Conservation (phyloP, 2,888 invertebrate species). For the Ganaspis brasiliensis region DNA sequence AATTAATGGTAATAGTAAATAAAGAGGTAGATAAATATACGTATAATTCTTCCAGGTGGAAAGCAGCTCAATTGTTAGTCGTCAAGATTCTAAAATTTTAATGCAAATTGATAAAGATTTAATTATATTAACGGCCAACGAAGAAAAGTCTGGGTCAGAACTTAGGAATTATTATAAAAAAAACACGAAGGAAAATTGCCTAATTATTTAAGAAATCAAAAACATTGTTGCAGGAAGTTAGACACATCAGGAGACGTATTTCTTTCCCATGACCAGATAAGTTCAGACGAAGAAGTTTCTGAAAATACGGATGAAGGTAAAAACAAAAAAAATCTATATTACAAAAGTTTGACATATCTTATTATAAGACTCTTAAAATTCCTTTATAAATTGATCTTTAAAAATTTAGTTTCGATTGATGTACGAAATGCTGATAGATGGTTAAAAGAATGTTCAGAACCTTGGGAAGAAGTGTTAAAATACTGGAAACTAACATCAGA, state of each 20-base stretch:
- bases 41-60: slow-evolving; percentile 2
- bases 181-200: neutral
- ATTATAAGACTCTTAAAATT: neutral
- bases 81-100: neutral
- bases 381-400: neutral
- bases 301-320: neutral
- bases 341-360: neutral
- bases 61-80: neutral
- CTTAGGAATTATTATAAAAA: too few species aligned
- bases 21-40: too few species aligned
- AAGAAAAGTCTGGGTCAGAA: too few species aligned
- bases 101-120: neutral
- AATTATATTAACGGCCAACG: neutral
- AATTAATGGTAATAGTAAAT: too few species aligned
- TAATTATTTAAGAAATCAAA: neutral
- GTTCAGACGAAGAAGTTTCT: neutral
- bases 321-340: neutral
- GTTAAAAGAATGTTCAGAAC: neutral
- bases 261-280: neutral
- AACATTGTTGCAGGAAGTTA: neutral
- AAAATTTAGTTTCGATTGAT: neutral
- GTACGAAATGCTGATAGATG: neutral
- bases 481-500: neutral
- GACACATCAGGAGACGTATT: neutral
- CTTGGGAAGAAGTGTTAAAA: neutral